Base-by-base conservation (phyloP, 2,113 vertebrate species). In the Bos javanicus region DNA sequence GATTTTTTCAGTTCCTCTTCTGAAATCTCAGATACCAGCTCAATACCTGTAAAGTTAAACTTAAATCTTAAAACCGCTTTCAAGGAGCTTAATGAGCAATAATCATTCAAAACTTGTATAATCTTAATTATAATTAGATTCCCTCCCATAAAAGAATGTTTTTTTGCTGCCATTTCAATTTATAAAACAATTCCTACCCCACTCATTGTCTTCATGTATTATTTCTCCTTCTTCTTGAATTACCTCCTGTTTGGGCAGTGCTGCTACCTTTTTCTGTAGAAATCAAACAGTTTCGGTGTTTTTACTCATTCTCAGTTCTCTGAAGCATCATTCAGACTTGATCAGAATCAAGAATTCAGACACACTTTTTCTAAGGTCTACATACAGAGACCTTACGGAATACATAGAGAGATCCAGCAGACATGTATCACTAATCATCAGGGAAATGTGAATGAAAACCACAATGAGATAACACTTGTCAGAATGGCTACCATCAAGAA, bases 171-270 rank as follows among this genome's bases (percentile, higher is more conserved):
- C 8, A 81, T 60, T 56, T 4, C 3, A 10, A 50, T 83, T 23
- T 6, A 3, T 11, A 62, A 25, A 0, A 90, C 33, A 86, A 80
- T 8, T 54, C 98, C 98, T 98, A 99, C 99, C 99, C 99, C 99
- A 99, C 17, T 99, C 99, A 36, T 99, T 99, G 71, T 99, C 99
- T 95, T 99, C 99, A 0, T 99, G 99, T 25, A 99, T 97, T 33
- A 99, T 97, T 94, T 98, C 97, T 90, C 98, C 99, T 50, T 97
- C 96, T 94, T 99, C 99, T 89, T 99, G 99, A 90, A 98, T 81
- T 54, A 99, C 96, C 98, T 99, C 99, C 87, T 99, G 97, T 97
- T 99, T 99, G 9, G 99, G 99, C 88, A 25, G 95, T 82, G 98
- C 98, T 50, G 98, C 99, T 98, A 98, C 99, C 98, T 98, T 99